A percentile compares a stretch with the other conserved stretches of the same genome.
These are phyloP conservation scores for Synanthedon tipuliformis DNA, from an alignment of 2,888 invertebrate genomes.

Conservation along the genomic window DNA sequence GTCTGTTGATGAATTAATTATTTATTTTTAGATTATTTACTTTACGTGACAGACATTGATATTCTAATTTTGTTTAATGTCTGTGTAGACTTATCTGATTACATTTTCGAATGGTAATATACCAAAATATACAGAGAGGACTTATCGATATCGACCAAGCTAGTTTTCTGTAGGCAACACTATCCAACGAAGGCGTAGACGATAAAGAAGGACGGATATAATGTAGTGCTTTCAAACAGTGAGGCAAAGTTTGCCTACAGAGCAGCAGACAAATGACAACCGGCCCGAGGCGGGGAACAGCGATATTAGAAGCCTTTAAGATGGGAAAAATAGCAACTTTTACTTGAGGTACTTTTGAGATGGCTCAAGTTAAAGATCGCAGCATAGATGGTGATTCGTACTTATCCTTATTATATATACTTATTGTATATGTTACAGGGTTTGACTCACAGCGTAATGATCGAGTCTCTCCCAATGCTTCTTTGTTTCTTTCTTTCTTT, in stretches of 20 bases:
- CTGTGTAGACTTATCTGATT: background rate
- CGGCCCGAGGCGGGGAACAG: constrained; percentile 49
- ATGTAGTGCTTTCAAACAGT: constrained; percentile 66
- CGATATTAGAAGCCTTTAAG: constrained; percentile 66
- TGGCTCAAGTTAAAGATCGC: constrained; percentile 13
- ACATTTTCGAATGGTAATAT: background rate
- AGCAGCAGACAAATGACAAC: constrained; percentile 64
- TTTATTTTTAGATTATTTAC: too few species aligned
- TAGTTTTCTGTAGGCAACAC: constrained; percentile 10
- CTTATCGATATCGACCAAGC: constrained; percentile 17
- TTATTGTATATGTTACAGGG: too few species aligned
- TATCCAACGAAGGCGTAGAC: constrained; percentile 25
- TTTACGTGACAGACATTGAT: too few species aligned
- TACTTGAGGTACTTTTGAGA: constrained; percentile 39
- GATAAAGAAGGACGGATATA: constrained; percentile 60
- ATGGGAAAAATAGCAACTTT: constrained; percentile 67
- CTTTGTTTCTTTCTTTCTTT: too few species aligned
- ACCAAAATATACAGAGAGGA: background rate
- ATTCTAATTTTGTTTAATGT: too few species aligned
- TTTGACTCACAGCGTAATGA: too few species aligned
- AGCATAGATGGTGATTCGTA: background rate
- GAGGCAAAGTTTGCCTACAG: constrained; percentile 62
- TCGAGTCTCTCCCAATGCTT: too few species aligned
- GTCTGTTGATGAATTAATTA: background rate
- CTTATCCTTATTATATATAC: too few species aligned